Evolutionary conservation across 2,797 vertebrate species (phyloP).

Genomic region (Gymnodraco acuticeps): DNA sequence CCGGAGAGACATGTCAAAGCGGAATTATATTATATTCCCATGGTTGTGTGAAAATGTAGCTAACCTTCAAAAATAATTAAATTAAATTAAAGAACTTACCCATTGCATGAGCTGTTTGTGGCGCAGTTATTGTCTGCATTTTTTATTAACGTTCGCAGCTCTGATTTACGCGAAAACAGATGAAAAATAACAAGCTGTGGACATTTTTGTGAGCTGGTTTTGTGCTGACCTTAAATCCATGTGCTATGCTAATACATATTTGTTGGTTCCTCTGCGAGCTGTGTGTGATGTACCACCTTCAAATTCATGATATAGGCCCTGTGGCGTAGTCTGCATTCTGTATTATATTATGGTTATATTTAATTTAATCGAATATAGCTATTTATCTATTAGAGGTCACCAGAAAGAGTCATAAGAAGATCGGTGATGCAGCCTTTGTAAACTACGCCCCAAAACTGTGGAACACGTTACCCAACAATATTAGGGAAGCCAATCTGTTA

Average conservation of each 20-base stretch:
- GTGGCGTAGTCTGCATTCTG: neutral
- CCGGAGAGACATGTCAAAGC: conserved; percentile 16
- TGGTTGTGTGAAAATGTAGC: neutral
- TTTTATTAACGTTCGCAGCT: neutral
- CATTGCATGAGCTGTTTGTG: neutral
- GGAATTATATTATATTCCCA: neutral
- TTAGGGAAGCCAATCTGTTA: too few species aligned
- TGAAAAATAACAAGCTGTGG: neutral
- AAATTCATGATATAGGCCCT: neutral
- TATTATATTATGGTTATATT: too few species aligned
- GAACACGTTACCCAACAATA: too few species aligned
- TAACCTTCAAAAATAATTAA: neutral
- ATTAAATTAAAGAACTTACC: neutral
- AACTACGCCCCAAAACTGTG: too few species aligned
- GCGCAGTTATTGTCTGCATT: neutral
- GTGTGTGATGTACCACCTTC: neutral
- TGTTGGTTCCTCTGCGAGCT: neutral
- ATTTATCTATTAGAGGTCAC: neutral
- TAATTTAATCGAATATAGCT: neutral
- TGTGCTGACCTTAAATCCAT: neutral
- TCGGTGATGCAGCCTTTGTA: too few species aligned
- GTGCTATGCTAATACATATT: neutral
- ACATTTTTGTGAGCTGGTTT: neutral
- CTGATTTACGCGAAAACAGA: neutral
- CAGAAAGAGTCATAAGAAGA: too few species aligned